Evolutionary conservation across 2,113 vertebrate species (phyloP).

Genomic region (Chaetodon trifascialis): DNA sequence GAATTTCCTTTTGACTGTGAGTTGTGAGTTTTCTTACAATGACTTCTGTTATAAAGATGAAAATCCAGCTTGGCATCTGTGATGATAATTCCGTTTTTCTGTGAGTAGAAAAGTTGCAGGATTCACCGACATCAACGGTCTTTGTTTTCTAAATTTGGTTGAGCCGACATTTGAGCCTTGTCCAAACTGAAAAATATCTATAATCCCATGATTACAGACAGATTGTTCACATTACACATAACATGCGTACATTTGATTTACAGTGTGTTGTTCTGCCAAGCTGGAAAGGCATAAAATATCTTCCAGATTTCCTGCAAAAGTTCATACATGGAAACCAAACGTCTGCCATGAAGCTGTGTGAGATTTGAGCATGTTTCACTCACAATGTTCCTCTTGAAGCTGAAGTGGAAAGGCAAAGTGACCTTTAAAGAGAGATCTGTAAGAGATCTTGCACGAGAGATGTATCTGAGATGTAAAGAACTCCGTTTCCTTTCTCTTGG

Average conservation of each 20-base stretch:
- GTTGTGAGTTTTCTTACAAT: background rate
- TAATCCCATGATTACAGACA: slow-evolving; percentile 22
- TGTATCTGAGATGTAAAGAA: slow-evolving; percentile 38
- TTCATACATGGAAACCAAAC: slow-evolving; percentile 12
- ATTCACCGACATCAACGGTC: background rate
- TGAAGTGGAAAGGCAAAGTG: background rate
- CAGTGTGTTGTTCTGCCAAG: slow-evolving; percentile 12
- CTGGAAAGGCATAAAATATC: slow-evolving; percentile 14
- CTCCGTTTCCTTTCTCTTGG: slow-evolving; percentile 14
- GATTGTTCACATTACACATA: slow-evolving; percentile 10
- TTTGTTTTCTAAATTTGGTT: background rate
- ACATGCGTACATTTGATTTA: slow-evolving; percentile 6
- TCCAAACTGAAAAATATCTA: background rate
- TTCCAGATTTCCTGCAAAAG: slow-evolving; percentile 43
- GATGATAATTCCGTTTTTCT: background rate
- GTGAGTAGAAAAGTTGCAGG: background rate
- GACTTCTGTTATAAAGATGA: background rate
- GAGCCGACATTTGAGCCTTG: background rate
- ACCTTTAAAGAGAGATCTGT: slow-evolving; percentile 5
- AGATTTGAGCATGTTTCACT: background rate
- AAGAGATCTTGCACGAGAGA: slow-evolving; percentile 9
- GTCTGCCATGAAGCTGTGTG: background rate
- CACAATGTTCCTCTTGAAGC: background rate
- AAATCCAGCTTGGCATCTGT: background rate
- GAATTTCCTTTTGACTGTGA: background rate